Evolutionary conservation across 2,797 vertebrate species (phyloP).

Genomic region (Megalops cyprinoides): DNA sequence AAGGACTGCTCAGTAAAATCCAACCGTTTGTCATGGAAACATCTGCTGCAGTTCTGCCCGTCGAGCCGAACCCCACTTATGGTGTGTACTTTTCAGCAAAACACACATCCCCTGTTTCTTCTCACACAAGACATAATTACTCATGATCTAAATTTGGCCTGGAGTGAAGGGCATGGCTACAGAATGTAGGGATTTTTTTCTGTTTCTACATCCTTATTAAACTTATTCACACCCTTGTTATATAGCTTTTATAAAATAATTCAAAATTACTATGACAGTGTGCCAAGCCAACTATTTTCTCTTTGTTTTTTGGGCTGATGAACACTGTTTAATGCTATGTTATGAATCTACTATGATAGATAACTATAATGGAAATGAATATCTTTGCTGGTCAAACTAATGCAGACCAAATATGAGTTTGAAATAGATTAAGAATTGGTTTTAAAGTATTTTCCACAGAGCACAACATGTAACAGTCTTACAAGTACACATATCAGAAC

Average conservation of each 20-base stretch:
- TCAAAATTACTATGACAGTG: too few relatives aligned
- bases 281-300: too few relatives aligned
- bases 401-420: background rate
- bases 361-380: too few relatives aligned
- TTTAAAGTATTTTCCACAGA: slow-evolving; percentile 15
- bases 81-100: background rate
- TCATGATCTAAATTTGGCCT: background rate
- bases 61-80: slow-evolving; percentile 4
- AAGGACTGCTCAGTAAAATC: slow-evolving; percentile 8
- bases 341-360: too few relatives aligned
- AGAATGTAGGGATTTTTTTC: background rate
- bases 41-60: slow-evolving; percentile 25
- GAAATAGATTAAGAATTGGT: background rate
- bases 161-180: background rate
- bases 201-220: background rate
- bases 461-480: slow-evolving; percentile 29
- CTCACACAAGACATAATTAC: background rate
- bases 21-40: slow-evolving; percentile 29
- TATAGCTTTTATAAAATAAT: too few relatives aligned
- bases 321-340: too few relatives aligned
- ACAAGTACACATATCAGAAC: background rate
- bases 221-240: too few relatives aligned
- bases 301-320: too few relatives aligned
- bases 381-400: background rate
- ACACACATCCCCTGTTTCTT: background rate